Base-by-base conservation (phyloP, 2,797 vertebrate species). In the Craterocephalus amniculus region DNA sequence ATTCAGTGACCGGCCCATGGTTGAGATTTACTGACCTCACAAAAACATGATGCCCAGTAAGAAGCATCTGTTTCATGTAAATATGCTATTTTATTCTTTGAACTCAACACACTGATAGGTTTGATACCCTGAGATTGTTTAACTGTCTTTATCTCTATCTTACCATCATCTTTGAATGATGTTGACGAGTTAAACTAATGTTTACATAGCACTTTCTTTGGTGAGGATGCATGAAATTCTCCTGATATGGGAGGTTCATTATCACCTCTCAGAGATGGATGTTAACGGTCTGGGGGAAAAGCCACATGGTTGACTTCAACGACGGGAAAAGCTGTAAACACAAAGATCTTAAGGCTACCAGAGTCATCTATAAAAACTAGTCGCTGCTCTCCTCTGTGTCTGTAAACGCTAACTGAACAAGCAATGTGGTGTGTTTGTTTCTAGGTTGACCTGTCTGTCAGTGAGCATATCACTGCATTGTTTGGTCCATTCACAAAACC, bases 401-500 rank as follows among this genome's bases (percentile, higher is more conserved):
- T 24, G 22, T 67, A 62, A 77, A 74, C 58, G 74, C 70, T 69
- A 72, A 35, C 55, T 43, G 52, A 70, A 74, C 59, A 27, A 58
- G 35, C 72, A 67, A 49, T 58, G 10, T 52, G 27, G 61, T 22
- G 13, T 3, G 13, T 60, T 63, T 1, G 18, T 65, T 67, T 74
- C 64, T 48, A n/a, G 58, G 58, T 55, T 78, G 74, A 80, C 72
- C 80, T 49, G 55, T 49, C 57, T 36, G 75, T 74, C 59, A 63
- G 38, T 16, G 59, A 81, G 72, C 58, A 69, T 13, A 81, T 75
- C 70, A 52, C 70, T 45, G 48, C 69, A 79, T 91, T 88, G 88
- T 89, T 78, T 76, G 61, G 61, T 69, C 65, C 71, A 65, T 78
- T 87, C 71, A 87, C 81, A 83, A 62, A 55, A 20, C 80, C 82